Evolutionary conservation across 2,113 vertebrate genomes (phyloP), one percentile per base, ranked within the genome.

Genomic region (Mohoua ochrocephala): DNA sequence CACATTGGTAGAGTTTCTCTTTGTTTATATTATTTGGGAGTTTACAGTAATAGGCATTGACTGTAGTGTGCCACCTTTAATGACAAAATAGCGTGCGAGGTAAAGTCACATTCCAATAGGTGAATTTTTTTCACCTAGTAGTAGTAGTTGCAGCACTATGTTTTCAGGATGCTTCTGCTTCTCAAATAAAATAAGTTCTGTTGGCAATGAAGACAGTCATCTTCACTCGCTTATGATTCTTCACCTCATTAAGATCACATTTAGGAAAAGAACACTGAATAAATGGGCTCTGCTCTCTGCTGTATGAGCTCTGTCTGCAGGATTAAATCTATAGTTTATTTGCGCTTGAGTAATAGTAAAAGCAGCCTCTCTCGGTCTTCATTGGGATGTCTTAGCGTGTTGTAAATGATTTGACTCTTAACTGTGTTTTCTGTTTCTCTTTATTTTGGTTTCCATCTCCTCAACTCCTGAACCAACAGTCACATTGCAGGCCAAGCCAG

Each of bases 231-330:
- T 95, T 75, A 57, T 53, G 86, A 87, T 96, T 96, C 92, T 86
- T 96, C 80, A 94, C 84, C 76, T 96, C 95, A 91, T 94, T 92
- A 94, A 91, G 91, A 92, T 91, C 92, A 60, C 91, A 87, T 96
- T 92, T 96, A 88, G 85, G 85, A 77, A 91, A 68, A 81, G 87
- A 93, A 57, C 73, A 64, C 86, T 86, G 91, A 92, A 82, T 93
- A 87, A 95, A 87, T 71, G 93, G 76, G 28, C 45, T 91, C 15
- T 75, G 61, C 77, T 93, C 22, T 93, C 44, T 81, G 4, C 78
- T 87, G 35, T 37, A 33, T 78, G 88, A 76, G 33, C 20, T 80
- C 68, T 52, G 81, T 78, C 77, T 93, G 68, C 79, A 59, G 88
- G 61, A 91, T 70, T 96, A 70, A 91, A 75, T 93, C 44, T 78